Evolutionary conservation across 1,140 invertebrate species (phyloP).

Genomic region (Leptopilina boulardi): DNA sequence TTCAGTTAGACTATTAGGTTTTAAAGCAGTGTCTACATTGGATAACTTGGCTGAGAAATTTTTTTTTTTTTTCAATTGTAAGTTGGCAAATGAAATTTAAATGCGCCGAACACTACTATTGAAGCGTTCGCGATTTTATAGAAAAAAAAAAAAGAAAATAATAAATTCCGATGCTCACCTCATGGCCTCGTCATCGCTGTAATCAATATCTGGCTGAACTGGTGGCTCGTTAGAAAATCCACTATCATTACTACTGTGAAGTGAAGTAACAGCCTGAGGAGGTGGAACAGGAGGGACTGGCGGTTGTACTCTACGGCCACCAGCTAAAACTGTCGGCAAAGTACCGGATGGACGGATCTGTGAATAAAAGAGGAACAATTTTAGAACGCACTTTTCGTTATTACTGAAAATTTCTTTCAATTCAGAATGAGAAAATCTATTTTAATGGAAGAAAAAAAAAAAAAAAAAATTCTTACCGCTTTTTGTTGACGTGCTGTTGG

Average conservation of each 20-base stretch:
- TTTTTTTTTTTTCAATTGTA: background rate
- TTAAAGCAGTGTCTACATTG: slow-evolving; percentile 33
- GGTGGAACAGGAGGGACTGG: slow-evolving; percentile 75
- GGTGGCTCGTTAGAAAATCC: slow-evolving; percentile 93
- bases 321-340: slow-evolving; percentile 69
- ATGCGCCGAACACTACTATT: slow-evolving; percentile 15
- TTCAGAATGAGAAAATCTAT: background rate
- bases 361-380: slow-evolving; percentile 35
- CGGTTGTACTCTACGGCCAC: slow-evolving; percentile 70
- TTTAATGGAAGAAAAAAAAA: background rate
- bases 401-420: background rate
- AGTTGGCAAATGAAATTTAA: background rate
- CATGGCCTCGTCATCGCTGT: slow-evolving; percentile 91
- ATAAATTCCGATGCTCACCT: slow-evolving; percentile 78
- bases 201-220: slow-evolving; percentile 91
- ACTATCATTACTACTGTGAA: slow-evolving; percentile 93
- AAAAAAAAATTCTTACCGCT: slow-evolving; percentile 51
- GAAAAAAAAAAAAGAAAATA: background rate
- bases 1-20: slow-evolving; percentile 50
- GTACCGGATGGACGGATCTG: slow-evolving; percentile 75
- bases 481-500: slow-evolving; percentile 64
- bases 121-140: slow-evolving; percentile 18
- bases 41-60: slow-evolving; percentile 43
- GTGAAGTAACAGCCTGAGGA: slow-evolving; percentile 80
- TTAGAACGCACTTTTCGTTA: background rate